Conservation (phyloP, 2,888 invertebrate genomes). For the Melipona bicolor region DNA sequence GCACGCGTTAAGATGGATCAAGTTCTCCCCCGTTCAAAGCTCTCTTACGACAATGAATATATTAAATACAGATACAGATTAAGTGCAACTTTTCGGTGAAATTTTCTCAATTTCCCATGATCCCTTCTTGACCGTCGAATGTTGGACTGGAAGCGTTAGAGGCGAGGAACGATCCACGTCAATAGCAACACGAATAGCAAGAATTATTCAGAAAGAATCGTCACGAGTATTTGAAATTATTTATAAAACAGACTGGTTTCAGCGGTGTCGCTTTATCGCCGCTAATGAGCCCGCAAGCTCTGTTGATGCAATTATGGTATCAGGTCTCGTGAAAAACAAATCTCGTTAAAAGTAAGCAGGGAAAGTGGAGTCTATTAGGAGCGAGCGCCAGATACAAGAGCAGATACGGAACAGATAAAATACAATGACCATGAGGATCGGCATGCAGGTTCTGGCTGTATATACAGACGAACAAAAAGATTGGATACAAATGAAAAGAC, state of each 20-base stretch:
- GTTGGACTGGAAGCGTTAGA: neutral
- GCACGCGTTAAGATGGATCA: slow-evolving; percentile 45
- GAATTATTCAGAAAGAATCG: slow-evolving; percentile 35
- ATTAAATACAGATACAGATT: slow-evolving; percentile 53
- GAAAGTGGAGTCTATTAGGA: slow-evolving; percentile 59
- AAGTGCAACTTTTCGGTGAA: slow-evolving; percentile 18
- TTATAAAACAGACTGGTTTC: neutral
- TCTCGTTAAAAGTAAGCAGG: slow-evolving; percentile 61
- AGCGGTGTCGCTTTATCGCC: slow-evolving; percentile 26
- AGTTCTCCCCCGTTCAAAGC: slow-evolving; percentile 15
- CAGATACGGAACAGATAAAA: slow-evolving; percentile 36
- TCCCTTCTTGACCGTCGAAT: neutral
- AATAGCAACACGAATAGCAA: neutral
- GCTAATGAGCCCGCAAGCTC: slow-evolving; percentile 53
- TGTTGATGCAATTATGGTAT: slow-evolving; percentile 44
- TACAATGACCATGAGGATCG: neutral
- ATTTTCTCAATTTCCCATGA: neutral
- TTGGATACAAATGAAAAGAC: slow-evolving; percentile 50
- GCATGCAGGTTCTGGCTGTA: neutral
- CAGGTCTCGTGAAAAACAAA: slow-evolving; percentile 35
- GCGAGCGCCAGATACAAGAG: slow-evolving; percentile 30
- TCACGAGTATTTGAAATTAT: slow-evolving; percentile 18
- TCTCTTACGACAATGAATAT: slow-evolving; percentile 39
- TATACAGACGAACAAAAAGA: slow-evolving; percentile 47
- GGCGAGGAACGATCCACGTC: neutral